Base-by-base conservation (phyloP, 2,888 invertebrate genomes). In the Fragum whitleyi region DNA sequence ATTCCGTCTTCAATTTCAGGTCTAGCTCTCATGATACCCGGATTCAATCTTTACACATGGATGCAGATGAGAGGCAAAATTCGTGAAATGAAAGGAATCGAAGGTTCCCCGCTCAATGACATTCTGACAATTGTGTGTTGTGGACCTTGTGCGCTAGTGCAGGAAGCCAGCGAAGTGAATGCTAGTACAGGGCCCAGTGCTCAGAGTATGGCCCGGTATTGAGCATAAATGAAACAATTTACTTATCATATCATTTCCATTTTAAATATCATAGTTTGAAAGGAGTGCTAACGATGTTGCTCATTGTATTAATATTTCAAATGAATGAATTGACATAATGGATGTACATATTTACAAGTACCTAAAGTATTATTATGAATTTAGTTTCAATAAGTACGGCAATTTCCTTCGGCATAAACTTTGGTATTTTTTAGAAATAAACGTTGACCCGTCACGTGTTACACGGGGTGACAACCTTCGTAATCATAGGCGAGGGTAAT, bases 71-170 rank as follows among this genome's bases (percentile, higher is more conserved):
- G 78, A 7, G 73, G 73, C 21, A 77, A 74, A 57, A 74, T 82
- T 32, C 78, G 78, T 14, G 79, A 78, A 23, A 61, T 70, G 73
- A 53, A 42, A 14, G 79, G 82, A 0, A 82, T 81, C 51, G 61
- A 65, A 26, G 81, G 81, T 29, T 39, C 77, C 14, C 47, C 72
- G 2, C 51, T 57, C 1, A 51, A 71, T 21, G 88, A 88, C 57
- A 86, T 86, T n/a, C 39, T 85, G 26, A 70, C 84, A 6, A 83
- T 85, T 51, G 42, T 83, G 26, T 86, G 87, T 75, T 88, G 88
- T 67, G 76, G 80, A 55, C 62, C 85, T 9, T 89, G 89, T 77
- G 83, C 89, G 14, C 74, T 89, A 23, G 70, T 82, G 28, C 89
- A 89, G 55, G 89, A 89, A 62, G 88, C 87, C 9, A 29, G 39